Evolutionary conservation across 2,113 vertebrate species (phyloP).

Genomic region (Sebastes schlegelii): DNA sequence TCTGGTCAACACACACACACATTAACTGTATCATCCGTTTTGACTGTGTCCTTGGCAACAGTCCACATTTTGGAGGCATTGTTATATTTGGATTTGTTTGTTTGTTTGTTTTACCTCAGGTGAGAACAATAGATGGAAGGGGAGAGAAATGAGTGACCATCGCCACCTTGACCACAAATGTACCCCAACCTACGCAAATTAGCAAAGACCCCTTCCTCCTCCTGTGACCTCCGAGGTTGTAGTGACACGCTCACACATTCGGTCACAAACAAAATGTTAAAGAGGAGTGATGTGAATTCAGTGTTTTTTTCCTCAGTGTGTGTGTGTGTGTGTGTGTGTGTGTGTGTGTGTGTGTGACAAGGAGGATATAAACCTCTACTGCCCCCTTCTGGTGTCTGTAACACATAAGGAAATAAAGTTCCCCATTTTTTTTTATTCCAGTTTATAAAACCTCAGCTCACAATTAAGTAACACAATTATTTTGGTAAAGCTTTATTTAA

Average conservation of each 20-base stretch:
- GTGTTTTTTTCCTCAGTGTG: too few relatives aligned
- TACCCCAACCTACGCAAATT: background rate
- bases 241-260: slow-evolving; percentile 12
- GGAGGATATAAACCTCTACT: slow-evolving; percentile 48
- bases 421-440: too few relatives aligned
- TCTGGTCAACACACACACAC: slow-evolving; percentile 27
- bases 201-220: background rate
- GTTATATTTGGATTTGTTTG: slow-evolving; percentile 18
- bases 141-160: slow-evolving; percentile 10
- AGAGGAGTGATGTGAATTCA: background rate
- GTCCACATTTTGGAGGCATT: background rate
- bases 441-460: background rate
- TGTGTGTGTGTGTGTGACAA: too few relatives aligned
- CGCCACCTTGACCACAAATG: background rate
- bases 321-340: background rate
- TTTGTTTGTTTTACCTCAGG: slow-evolving; percentile 47
- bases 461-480: background rate
- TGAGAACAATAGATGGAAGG: slow-evolving; percentile 67
- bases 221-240: slow-evolving; percentile 35
- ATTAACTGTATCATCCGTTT: background rate
- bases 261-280: background rate
- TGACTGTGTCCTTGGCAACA: slow-evolving; percentile 16
- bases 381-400: slow-evolving; percentile 51
- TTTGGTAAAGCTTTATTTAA: background rate
- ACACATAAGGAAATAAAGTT: background rate